A percentile compares a stretch with the other conserved stretches of the same genome.
These are phyloP conservation scores for Caenorhabditis sp. DNA, from an alignment of 2,888 invertebrate species.

Conservation along the genomic window DNA sequence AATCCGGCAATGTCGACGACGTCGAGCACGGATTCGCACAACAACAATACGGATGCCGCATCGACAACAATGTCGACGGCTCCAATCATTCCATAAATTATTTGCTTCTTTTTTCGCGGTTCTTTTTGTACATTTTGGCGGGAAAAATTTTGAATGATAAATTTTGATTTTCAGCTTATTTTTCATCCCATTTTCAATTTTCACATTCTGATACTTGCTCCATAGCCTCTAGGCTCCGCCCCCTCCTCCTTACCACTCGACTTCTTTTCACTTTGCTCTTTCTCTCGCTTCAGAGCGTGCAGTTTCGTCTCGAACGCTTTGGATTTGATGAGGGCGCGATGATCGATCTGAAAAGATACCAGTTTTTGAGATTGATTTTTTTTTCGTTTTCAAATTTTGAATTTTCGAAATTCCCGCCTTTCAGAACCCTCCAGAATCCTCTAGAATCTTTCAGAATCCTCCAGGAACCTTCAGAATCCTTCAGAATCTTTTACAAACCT, in stretches of 20 bases:
- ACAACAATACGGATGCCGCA: too few relatives aligned
- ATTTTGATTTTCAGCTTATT: background rate
- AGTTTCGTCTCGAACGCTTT: slow-evolving; percentile 82
- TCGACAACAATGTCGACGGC: slow-evolving; percentile 48
- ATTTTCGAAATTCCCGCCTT: background rate
- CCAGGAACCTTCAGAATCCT: too few relatives aligned
- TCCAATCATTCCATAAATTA: slow-evolving; percentile 31
- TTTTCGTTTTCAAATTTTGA: background rate
- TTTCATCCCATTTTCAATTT: background rate
- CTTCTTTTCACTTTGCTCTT: slow-evolving; percentile 77
- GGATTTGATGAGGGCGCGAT: slow-evolving; percentile 80
- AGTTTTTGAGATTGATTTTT: slow-evolving; percentile 2
- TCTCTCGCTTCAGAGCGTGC: slow-evolving; percentile 80
- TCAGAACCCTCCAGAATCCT: too few relatives aligned
- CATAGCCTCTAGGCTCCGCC: slow-evolving; percentile 6
- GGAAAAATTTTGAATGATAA: background rate
- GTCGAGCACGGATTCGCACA: slow-evolving; percentile 29
- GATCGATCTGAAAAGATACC: slow-evolving; percentile 68
- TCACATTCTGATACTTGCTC: background rate
- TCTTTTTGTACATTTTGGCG: slow-evolving; percentile 9
- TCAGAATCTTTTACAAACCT: too few relatives aligned
- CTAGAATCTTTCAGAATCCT: too few relatives aligned
- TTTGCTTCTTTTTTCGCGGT: background rate
- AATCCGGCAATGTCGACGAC: slow-evolving; percentile 48
- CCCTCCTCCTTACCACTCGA: slow-evolving; percentile 72